phyloP scores from a whole-genome alignment of 1,140 invertebrate species.

The Probaryconus sp. region DNA sequence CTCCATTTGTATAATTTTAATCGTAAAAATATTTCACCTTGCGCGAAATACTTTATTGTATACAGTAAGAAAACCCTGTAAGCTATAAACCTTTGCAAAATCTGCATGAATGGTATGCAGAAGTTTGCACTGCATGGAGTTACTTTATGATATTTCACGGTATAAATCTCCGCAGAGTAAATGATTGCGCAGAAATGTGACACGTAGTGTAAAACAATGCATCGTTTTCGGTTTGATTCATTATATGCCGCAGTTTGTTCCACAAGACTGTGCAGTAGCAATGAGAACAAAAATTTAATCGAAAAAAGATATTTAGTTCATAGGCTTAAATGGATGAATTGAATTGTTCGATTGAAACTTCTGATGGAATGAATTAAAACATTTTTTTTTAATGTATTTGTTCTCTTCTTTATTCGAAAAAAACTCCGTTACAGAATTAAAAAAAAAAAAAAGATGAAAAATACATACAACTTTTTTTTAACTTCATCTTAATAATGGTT shows the following conservation, averaged over 20 bases:
- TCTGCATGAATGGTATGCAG: conserved; percentile 51
- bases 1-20: too few relatives aligned
- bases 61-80: conserved; percentile 39
- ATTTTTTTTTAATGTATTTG: conserved; percentile 4
- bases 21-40: conserved; percentile 9
- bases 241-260: conserved; percentile 34
- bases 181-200: conserved; percentile 54
- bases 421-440: too few relatives aligned
- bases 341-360: conserved; percentile 40
- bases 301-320: conserved; percentile 14
- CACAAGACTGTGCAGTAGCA: conserved; percentile 1
- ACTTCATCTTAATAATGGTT: too few relatives aligned
- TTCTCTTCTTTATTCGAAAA: conserved; percentile 6
- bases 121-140: conserved; percentile 18
- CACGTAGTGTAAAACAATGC: conserved; percentile 48
- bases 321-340: conserved; percentile 23
- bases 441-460: background rate
- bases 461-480: too few relatives aligned
- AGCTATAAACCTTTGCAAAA: conserved; percentile 53
- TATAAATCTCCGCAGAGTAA: conserved; percentile 46
- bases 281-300: background rate
- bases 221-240: conserved; percentile 46
- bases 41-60: conserved; percentile 41
- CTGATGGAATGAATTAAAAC: conserved; percentile 32
- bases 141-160: conserved; percentile 53